phyloP scores from a whole-genome alignment of 2,113 vertebrate genomes.

The Pelodiscus sinensis region DNA sequence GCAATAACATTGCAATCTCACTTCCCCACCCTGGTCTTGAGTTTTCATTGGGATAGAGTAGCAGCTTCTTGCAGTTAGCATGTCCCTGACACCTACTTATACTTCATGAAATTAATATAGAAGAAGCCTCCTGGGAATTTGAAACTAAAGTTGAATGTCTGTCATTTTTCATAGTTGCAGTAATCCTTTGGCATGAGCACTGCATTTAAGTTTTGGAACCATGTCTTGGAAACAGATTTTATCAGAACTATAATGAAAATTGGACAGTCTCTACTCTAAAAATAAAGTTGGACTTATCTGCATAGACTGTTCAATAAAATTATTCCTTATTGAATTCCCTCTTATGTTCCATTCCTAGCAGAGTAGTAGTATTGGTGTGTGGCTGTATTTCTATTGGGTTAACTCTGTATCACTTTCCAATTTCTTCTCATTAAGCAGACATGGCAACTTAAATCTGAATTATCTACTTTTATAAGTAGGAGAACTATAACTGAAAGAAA shows the following conservation, averaged over 20 bases:
- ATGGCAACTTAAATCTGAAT: rapidly evolving
- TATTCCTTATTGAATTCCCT: background rate
- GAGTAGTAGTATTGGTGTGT: background rate
- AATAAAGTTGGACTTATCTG: background rate
- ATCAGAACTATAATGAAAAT: constrained; percentile 27
- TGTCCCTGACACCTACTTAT: background rate
- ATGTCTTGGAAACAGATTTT: background rate
- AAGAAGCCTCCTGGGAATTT: background rate
- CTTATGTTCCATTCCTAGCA: background rate
- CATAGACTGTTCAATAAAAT: background rate
- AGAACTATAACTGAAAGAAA: background rate
- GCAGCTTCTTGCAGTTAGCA: background rate
- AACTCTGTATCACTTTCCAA: background rate
- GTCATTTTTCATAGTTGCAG: background rate
- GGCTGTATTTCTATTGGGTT: background rate
- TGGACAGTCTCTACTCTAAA: constrained; percentile 20
- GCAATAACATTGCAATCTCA: background rate
- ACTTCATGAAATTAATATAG: background rate
- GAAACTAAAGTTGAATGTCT: background rate
- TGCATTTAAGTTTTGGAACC: background rate
- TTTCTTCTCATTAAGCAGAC: background rate
- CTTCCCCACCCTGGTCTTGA: background rate
- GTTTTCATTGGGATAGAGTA: background rate
- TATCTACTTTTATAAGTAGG: rapidly evolving
- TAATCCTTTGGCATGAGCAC: background rate